Evolutionary conservation across 2,113 vertebrate genomes (phyloP).

Genomic region (Ia io): DNA sequence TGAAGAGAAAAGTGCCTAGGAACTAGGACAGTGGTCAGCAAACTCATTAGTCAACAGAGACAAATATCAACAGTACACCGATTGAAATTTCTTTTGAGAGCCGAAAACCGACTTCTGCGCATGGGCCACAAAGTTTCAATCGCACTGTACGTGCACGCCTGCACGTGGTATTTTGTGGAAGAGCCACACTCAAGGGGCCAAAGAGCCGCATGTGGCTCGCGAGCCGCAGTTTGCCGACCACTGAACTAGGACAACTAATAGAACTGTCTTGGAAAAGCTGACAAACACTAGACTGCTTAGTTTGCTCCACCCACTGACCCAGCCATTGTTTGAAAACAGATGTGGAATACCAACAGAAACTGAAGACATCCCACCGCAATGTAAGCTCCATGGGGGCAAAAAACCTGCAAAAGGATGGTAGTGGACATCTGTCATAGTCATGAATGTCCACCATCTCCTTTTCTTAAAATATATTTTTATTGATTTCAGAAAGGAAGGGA

Average conservation of each 20-base stretch:
- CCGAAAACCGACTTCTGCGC: too few species aligned
- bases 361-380: not conserved
- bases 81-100: too few species aligned
- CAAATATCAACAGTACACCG: too few species aligned
- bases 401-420: not conserved
- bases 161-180: too few species aligned
- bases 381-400: not conserved
- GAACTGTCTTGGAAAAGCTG: not conserved
- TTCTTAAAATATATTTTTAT: too few species aligned
- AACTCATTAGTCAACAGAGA: too few species aligned
- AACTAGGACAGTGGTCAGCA: not conserved
- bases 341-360: not conserved
- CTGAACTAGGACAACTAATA: not conserved
- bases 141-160: too few species aligned
- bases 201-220: too few species aligned
- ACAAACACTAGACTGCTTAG: not conserved
- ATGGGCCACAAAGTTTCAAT: too few species aligned
- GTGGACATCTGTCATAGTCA: not conserved
- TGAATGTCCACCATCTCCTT: not conserved
- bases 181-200: too few species aligned
- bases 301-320: not conserved
- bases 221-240: too few species aligned
- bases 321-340: not conserved
- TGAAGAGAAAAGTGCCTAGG: not conserved
- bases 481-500: too few species aligned